These are phyloP conservation scores for Paedocypris sp. DNA, from an alignment of 2,113 vertebrate species.

Conservation along the genomic window DNA sequence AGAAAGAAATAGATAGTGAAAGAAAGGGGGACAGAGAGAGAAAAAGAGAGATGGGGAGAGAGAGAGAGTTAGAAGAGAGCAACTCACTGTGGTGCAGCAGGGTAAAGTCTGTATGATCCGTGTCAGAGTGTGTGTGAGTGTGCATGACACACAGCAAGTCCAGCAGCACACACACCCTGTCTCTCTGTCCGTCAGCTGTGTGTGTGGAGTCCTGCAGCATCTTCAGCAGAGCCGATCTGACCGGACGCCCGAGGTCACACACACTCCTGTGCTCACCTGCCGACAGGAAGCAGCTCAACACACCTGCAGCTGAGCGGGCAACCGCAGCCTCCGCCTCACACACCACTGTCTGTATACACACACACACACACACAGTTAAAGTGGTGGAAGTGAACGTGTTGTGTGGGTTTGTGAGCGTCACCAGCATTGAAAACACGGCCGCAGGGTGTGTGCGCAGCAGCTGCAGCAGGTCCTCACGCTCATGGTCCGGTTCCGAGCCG, in stretches of 20 bases:
- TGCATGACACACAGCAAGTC: conserved; percentile 22
- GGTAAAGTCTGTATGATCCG: conserved; percentile 22
- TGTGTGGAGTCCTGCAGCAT: conserved; percentile 63
- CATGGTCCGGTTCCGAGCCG: conserved; percentile 22
- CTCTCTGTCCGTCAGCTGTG: neutral
- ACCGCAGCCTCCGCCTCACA: conserved; percentile 57
- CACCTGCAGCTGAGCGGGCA: conserved; percentile 58
- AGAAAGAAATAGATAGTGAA: no score
- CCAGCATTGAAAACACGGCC: conserved; percentile 70
- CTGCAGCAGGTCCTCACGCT: conserved; percentile 50
- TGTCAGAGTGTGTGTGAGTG: neutral
- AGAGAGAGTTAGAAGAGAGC: no score
- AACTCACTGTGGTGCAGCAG: conserved; percentile 27
- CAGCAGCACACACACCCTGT: conserved; percentile 14
- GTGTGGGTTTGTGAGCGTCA: conserved; percentile 45
- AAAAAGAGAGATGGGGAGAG: no score
- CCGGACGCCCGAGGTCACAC: conserved; percentile 54
- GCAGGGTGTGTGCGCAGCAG: conserved; percentile 66
- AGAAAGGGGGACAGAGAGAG: no score
- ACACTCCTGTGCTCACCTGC: conserved; percentile 40
- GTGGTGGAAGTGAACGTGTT: no score
- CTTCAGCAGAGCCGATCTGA: conserved; percentile 70
- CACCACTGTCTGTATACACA: conserved; percentile 63
- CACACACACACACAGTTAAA: neutral
- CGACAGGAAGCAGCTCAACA: conserved; percentile 60